phyloP scores from a whole-genome alignment of 2,113 vertebrate species.

The Halcyon malimbica region DNA sequence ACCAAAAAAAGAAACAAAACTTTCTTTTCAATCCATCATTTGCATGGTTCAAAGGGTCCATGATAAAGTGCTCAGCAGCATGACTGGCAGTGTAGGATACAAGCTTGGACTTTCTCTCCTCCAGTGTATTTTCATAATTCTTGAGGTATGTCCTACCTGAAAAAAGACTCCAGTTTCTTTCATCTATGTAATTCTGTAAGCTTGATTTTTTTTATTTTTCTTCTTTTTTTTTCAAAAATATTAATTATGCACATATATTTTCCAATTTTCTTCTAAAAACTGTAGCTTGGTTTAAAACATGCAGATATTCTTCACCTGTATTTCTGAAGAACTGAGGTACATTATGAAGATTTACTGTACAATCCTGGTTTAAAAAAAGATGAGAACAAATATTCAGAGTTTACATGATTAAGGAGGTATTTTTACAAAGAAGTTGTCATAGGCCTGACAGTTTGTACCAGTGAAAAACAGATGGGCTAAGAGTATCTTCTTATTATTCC shows the following conservation, averaged over 20 bases:
- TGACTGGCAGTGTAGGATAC: conserved; percentile 45
- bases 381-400: not conserved
- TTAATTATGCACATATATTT: not conserved
- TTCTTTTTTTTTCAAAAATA: not conserved
- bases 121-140: not conserved
- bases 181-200: not conserved
- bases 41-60: not conserved
- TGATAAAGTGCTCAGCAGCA: conserved; percentile 36
- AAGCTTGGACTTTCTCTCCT: not conserved
- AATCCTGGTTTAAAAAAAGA: not conserved
- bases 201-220: not conserved
- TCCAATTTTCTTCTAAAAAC: not conserved
- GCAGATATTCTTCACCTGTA: not conserved
- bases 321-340: conserved; percentile 19
- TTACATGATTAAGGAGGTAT: not conserved
- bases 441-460: not conserved
- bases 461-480: not conserved
- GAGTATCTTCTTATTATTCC: not conserved
- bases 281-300: not conserved
- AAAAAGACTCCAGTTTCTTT: not conserved
- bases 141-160: conserved; percentile 1
- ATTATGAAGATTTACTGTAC: not conserved
- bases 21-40: not conserved
- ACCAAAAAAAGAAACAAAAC: not conserved
- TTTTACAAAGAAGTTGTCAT: not conserved